Conservation (phyloP, 2,888 invertebrate species). For the Drosophila birchii region DNA sequence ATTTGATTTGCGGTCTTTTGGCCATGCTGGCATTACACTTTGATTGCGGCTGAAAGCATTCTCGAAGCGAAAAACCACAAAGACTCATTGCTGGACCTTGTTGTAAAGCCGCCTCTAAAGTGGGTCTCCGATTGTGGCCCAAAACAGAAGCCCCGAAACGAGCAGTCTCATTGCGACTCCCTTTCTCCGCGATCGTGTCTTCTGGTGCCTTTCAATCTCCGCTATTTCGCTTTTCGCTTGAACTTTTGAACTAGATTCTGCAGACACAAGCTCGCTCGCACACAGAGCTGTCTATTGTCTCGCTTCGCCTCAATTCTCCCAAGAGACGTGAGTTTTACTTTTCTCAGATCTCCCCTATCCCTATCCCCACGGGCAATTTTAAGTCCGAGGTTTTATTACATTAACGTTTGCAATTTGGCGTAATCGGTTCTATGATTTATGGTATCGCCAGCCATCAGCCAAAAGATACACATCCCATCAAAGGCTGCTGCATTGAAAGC, state of each 20-base stretch:
- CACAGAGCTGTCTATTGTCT: conserved; percentile 42
- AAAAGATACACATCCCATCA: conserved; percentile 40
- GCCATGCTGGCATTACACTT: conserved; percentile 21
- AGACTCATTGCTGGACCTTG: conserved; percentile 24
- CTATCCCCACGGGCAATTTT: conserved; percentile 26
- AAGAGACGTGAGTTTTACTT: conserved; percentile 71
- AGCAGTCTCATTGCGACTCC: conserved; percentile 40
- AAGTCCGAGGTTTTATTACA: conserved; percentile 48
- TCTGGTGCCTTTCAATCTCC: conserved; percentile 37
- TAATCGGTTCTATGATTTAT: conserved; percentile 51
- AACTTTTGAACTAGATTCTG: conserved; percentile 82
- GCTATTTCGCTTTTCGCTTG: conserved; percentile 63
- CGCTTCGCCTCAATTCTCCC: conserved; percentile 38
- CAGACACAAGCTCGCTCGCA: conserved; percentile 38
- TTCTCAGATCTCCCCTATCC: conserved; percentile 60
- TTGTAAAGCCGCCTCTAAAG: conserved; percentile 12
- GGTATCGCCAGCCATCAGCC: conserved; percentile 44
- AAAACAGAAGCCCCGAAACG: conserved; percentile 38
- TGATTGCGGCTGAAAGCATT: conserved; percentile 16
- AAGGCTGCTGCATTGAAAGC: conserved; percentile 64
- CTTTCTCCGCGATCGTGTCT: conserved; percentile 65
- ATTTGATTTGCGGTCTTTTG: conserved; percentile 60
- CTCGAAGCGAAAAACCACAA: conserved; percentile 10
- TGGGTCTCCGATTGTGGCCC: conserved; percentile 26
- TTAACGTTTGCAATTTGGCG: conserved; percentile 55